Evolutionary conservation across 2,797 vertebrate species (phyloP).

Genomic region (Macrochelys suwanniensis): DNA sequence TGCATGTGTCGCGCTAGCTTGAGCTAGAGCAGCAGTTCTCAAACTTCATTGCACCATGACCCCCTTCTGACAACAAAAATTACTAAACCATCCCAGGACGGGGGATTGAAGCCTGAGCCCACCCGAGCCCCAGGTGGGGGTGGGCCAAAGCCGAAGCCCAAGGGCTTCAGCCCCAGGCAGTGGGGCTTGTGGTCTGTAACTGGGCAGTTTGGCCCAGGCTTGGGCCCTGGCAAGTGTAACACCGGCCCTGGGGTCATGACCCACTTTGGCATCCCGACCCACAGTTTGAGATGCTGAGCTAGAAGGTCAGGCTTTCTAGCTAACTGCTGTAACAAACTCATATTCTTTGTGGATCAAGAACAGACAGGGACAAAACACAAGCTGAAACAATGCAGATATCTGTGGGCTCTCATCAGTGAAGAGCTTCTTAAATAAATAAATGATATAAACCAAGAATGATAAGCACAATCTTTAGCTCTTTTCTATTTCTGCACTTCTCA

Average conservation of each 20-base stretch:
- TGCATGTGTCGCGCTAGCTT: fast-evolving
- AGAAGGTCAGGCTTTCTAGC: neutral
- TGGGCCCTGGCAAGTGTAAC: too few species aligned
- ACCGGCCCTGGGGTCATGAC: too few species aligned
- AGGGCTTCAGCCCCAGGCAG: too few species aligned
- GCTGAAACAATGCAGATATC: neutral
- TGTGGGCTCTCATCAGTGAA: neutral
- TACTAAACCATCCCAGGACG: too few species aligned
- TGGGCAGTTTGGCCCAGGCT: too few species aligned
- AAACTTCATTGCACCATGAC: too few species aligned
- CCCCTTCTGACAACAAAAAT: too few species aligned
- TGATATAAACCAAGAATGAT: neutral
- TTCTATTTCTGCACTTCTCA: neutral
- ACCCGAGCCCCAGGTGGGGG: too few species aligned
- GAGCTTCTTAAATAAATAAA: neutral
- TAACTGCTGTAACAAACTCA: neutral
- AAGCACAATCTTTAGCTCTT: neutral
- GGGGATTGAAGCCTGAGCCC: too few species aligned
- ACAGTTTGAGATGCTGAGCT: neutral
- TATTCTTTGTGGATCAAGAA: neutral
- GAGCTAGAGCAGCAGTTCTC: neutral
- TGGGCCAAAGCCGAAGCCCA: too few species aligned
- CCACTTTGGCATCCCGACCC: too few species aligned
- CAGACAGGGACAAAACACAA: neutral
- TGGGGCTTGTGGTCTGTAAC: too few species aligned